Evolutionary conservation across 2,797 vertebrate species (phyloP), one percentile per base, ranked within the genome.

Genomic region (Muscicapa striata): DNA sequence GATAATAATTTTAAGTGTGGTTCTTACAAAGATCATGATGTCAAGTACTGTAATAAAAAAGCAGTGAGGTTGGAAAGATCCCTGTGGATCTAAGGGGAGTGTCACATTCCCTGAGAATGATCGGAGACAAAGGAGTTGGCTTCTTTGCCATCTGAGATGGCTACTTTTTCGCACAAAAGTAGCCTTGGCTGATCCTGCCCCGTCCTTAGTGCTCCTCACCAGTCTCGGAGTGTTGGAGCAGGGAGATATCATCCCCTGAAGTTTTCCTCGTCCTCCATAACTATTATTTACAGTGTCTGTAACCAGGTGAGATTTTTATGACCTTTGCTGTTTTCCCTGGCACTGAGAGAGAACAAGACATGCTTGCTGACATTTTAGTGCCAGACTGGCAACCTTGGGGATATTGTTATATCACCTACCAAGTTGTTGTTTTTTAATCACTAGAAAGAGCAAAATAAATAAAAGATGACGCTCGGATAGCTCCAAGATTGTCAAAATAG

Each of bases 281-380:
- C 46, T 63, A 26, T 89, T 92, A 84, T 93, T 95, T 93, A 67
- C 70, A 72, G 45, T 30, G 34, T 43, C 79, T 86, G 54, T 64
- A 72, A 70, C 49, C 34, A 62, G 74, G 12, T 0, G 0, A 70
- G 64, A 75, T 82, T 93, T 87, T 89, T 84, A 87, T 55, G 88
- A 69, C 76, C 55, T 67, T 40, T 48, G 54, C 67, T 82, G 54
- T 69, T 90, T 64, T 69, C 45, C 49, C 38, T 26, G 2, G 87
- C 63, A 34, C 59, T 63, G 36, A 36, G 32, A 58, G 40, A 84
- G 92, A 96, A 76, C 67, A 92, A 92, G 90, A 95, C 88, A 45
- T 36, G 63, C 67, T 94, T 82, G 84, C 79, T 94, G 95, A 96
- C 85, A 85, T 93, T 95, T 95, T 89, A 81, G 81, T 88, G 76